Percentiles rank a stretch among this genome's conserved stretches.
Evolutionary conservation across 2,797 vertebrate species (phyloP).

Genomic region (Molossus alvarezi): DNA sequence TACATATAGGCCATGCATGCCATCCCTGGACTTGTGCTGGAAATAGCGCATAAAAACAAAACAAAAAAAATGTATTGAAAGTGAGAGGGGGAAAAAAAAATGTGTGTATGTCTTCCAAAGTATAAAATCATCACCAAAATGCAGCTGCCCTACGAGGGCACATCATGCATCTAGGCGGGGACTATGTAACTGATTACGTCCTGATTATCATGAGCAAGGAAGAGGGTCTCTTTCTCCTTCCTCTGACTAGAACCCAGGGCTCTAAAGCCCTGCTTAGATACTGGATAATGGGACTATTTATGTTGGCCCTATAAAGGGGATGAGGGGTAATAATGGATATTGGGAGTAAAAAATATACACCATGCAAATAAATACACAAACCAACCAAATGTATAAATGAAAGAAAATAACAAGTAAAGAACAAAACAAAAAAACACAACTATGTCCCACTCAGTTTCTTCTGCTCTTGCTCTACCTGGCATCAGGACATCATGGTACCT

Average conservation of each 20-base stretch:
- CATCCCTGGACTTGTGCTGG: neutral
- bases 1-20: neutral
- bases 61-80: neutral
- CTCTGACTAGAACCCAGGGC: neutral
- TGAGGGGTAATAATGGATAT: neutral
- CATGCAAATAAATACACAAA: neutral
- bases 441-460: neutral
- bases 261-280: neutral
- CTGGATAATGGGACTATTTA: neutral
- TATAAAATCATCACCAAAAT: neutral
- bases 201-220: neutral
- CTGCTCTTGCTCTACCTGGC: neutral
- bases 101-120: neutral
- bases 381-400: neutral
- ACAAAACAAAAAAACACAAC: neutral
- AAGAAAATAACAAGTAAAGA: neutral
- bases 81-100: neutral
- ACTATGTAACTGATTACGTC: neutral
- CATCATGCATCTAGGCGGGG: too few species aligned
- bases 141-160: neutral
- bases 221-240: neutral
- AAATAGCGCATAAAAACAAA: neutral
- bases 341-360: neutral
- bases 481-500: too few species aligned
- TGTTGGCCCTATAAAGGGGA: neutral